phyloP scores from a whole-genome alignment of 2,113 vertebrate species.

The Sciurus niger region DNA sequence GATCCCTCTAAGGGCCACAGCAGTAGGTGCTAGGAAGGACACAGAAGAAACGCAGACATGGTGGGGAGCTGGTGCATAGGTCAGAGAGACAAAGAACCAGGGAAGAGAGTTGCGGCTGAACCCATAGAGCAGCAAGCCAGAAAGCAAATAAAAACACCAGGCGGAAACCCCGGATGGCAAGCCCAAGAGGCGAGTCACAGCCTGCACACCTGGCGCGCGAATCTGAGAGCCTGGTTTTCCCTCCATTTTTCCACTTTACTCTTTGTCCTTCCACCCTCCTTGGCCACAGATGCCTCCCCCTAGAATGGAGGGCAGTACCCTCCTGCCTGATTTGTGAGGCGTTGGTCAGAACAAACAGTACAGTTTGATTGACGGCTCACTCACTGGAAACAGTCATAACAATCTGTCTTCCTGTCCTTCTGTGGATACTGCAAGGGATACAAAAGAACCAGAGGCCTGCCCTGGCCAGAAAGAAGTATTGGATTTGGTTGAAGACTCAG shows the following conservation, averaged over 20 bases:
- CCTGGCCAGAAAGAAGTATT: neutral
- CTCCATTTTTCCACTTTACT: neutral
- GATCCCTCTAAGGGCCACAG: neutral
- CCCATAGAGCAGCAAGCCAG: neutral
- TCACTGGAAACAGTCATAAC: neutral
- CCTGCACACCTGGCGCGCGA: too few species aligned
- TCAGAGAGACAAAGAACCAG: neutral
- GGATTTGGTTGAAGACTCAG: neutral
- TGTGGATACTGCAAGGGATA: neutral
- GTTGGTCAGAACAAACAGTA: neutral
- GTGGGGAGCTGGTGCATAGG: neutral
- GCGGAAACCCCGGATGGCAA: neutral
- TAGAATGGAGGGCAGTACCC: neutral
- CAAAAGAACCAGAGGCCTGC: neutral
- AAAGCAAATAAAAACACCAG: neutral
- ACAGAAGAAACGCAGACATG: too few species aligned
- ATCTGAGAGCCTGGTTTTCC: neutral
- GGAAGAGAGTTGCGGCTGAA: neutral
- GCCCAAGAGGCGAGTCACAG: neutral
- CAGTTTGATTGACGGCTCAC: neutral
- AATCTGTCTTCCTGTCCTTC: neutral
- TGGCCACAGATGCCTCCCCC: neutral
- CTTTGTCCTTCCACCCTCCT: neutral
- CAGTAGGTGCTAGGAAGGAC: neutral
- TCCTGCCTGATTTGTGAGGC: neutral